Conservation (phyloP, 2,113 vertebrate species). For the Accipiter virgatus region DNA sequence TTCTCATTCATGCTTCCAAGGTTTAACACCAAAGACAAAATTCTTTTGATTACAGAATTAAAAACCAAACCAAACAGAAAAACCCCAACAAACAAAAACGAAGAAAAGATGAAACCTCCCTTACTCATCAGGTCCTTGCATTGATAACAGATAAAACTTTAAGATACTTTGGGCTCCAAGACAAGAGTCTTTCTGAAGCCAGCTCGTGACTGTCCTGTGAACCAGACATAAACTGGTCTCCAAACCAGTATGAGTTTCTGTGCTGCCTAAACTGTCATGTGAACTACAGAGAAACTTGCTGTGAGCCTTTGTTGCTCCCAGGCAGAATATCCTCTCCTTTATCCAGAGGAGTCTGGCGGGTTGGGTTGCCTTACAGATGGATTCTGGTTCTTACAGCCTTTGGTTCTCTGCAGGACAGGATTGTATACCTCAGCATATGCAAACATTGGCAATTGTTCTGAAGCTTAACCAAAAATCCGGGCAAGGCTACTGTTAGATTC, state of each 20-base stretch:
- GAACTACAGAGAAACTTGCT: neutral
- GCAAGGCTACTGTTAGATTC: neutral
- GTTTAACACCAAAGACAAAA: slow-evolving; percentile 57
- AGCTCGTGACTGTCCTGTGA: neutral
- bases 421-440: neutral
- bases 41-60: neutral
- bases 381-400: neutral
- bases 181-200: neutral
- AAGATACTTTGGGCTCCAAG: neutral
- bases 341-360: neutral
- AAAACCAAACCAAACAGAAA: neutral
- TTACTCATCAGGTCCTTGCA: neutral
- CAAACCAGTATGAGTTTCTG: neutral
- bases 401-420: neutral
- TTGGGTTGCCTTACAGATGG: neutral
- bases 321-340: neutral
- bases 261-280: neutral
- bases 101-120: too few species aligned
- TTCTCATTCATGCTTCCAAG: slow-evolving; percentile 43
- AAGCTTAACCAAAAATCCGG: neutral
- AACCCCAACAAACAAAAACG: neutral
- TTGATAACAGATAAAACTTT: neutral
- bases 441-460: neutral
- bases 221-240: neutral
- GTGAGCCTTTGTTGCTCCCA: neutral